phyloP scores from a whole-genome alignment of 2,113 vertebrate species.

The Otus sunia region DNA sequence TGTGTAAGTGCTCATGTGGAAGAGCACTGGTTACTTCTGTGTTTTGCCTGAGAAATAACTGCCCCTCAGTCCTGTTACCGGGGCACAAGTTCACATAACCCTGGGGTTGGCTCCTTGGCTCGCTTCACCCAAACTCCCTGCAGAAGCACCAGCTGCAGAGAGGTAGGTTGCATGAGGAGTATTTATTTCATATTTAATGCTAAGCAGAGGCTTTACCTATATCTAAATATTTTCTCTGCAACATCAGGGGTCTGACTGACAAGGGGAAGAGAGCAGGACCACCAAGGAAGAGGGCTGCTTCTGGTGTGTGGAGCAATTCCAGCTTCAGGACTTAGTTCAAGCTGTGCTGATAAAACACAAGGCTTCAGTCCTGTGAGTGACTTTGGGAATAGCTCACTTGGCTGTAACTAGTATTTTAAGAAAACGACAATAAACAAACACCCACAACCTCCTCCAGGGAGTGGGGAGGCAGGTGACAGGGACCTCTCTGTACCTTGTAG shows the following conservation, averaged over 20 bases:
- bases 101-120: background rate
- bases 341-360: background rate
- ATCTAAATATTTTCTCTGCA: background rate
- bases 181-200: background rate
- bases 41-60: constrained; percentile 18
- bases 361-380: background rate
- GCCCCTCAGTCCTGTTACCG: background rate
- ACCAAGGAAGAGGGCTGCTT: background rate
- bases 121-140: background rate
- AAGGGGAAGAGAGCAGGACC: background rate
- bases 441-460: background rate
- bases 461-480: background rate
- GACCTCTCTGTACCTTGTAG: background rate
- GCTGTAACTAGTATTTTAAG: background rate
- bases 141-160: background rate
- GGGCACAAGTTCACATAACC: background rate
- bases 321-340: background rate
- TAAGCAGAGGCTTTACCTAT: background rate
- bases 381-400: background rate
- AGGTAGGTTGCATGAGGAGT: background rate
- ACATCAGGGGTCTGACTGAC: background rate
- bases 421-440: background rate
- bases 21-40: background rate
- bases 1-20: background rate
- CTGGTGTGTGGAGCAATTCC: background rate